These are phyloP conservation scores for Hypothenemus hampei DNA, from an alignment of 1,140 invertebrate species.

Conservation along the genomic window DNA sequence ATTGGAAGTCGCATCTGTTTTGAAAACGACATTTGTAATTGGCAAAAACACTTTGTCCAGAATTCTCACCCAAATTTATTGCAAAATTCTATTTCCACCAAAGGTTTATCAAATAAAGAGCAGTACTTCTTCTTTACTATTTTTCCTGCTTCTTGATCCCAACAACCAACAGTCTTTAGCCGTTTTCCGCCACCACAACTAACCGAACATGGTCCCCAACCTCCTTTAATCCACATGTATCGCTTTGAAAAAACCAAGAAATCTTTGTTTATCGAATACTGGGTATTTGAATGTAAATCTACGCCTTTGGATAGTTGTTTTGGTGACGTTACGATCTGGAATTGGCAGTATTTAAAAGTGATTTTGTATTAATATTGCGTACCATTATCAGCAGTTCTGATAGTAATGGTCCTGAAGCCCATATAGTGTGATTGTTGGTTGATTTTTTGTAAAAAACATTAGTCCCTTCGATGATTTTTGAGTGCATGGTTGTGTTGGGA, in stretches of 20 bases:
- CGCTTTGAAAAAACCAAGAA: slow-evolving; percentile 41
- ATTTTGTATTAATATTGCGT: slow-evolving; percentile 13
- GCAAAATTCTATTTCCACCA: slow-evolving; percentile 46
- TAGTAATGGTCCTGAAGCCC: slow-evolving; percentile 53
- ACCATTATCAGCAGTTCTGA: slow-evolving; percentile 58
- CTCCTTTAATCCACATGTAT: slow-evolving; percentile 52
- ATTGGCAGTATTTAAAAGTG: not conserved
- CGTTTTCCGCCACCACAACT: slow-evolving; percentile 53
- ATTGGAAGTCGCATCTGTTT: slow-evolving; percentile 58
- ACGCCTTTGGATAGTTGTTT: slow-evolving; percentile 32
- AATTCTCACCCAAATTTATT: slow-evolving; percentile 50
- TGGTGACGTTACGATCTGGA: slow-evolving; percentile 25
- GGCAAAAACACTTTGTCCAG: not conserved
- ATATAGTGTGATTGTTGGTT: slow-evolving; percentile 49
- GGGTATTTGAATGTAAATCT: slow-evolving; percentile 38
- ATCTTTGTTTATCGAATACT: slow-evolving; percentile 43
- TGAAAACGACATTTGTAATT: not conserved
- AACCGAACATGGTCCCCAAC: slow-evolving; percentile 53
- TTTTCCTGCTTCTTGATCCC: slow-evolving; percentile 47
- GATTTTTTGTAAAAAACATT: slow-evolving; percentile 51
- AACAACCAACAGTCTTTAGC: slow-evolving; percentile 49
- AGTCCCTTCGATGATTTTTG: slow-evolving; percentile 49
- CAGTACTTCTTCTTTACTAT: slow-evolving; percentile 50
- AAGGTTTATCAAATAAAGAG: slow-evolving; percentile 46
- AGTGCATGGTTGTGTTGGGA: slow-evolving; percentile 37